Percentiles rank a stretch among this genome's conserved stretches.
Evolutionary conservation across 2,888 invertebrate species (phyloP).

Genomic region (Malthinus seriepunctatus): DNA sequence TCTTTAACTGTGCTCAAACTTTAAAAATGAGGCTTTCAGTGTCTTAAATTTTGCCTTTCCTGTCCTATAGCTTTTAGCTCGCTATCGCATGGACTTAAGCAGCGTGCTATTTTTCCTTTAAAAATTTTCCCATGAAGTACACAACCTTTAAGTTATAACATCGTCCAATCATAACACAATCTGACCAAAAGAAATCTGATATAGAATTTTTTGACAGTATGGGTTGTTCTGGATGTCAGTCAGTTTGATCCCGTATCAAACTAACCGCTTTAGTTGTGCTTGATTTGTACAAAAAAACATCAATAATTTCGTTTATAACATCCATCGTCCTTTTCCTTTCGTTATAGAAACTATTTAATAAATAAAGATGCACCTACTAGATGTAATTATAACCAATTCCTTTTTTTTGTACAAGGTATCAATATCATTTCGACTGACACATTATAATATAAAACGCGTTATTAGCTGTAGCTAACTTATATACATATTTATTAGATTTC

Average conservation of each 20-base stretch:
- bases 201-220: constrained; percentile 42
- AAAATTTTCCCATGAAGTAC: too few species aligned
- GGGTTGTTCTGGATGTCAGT: constrained; percentile 46
- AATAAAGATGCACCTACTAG: background rate
- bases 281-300: constrained; percentile 40
- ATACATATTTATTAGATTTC: constrained; percentile 27
- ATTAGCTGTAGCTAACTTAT: constrained; percentile 17
- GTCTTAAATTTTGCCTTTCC: too few species aligned
- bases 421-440: constrained; percentile 26
- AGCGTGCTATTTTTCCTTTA: too few species aligned
- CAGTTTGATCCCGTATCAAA: constrained; percentile 47
- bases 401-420: constrained; percentile 17
- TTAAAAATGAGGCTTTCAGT: too few species aligned
- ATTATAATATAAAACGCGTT: constrained; percentile 22
- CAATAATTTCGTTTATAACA: constrained; percentile 14
- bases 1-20: too few species aligned
- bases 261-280: constrained; percentile 42
- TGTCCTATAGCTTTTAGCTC: too few species aligned
- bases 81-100: too few species aligned
- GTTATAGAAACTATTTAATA: background rate
- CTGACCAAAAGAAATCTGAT: constrained; percentile 26
- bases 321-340: constrained; percentile 7
- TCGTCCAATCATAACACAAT: constrained; percentile 21
- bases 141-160: background rate
- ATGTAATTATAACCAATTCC: constrained; percentile 6